Base-by-base conservation (phyloP, 2,797 vertebrate genomes). In the Avahi laniger region DNA sequence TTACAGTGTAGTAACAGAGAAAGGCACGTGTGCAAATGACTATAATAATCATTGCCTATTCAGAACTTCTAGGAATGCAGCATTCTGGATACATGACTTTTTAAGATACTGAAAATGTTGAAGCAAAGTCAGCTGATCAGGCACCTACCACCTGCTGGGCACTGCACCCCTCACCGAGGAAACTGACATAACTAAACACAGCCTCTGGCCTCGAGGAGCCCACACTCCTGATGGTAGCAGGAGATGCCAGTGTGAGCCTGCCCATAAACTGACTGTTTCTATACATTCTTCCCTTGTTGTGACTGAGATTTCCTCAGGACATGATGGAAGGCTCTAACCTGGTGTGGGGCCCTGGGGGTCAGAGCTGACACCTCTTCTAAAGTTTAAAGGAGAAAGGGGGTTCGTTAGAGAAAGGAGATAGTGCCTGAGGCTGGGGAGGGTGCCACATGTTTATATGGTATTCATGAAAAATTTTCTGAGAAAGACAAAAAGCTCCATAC, bases 291-390 rank as follows among this genome's bases (percentile, higher is more conserved):
- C 30, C 13, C 48, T 0, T 0, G 2, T 20, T 52, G 10, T 69
- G 30, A 24, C 33, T n/a, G 72, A 94, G 9, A 78, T 33, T 61
- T 88, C 22, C 30, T 35, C 26, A 30, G 50, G 17, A 54, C 59
- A 81, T 33, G 70, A 5, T 22, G 43, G 73, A 65, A 4, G 35
- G 9, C 63, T n/a, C 28, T n/a, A 83, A 59, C 41, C 15, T 20
- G 80, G 65, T 63, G 7, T 43, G 11, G 10, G 33, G 2, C 30
- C 18, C 52, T 54, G 17, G 30, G 88, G 33, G 35, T 22, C 75
- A 94, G 15, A 93, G 22, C 50, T 72, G 69, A 89, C 46, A 67
- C 12, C 6, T 17, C 22, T 93, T 94, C 69, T 89, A 54, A 95
- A 75, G 41, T 54, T 73, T 38, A 90, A 82, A 65, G 30, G 11